These are phyloP conservation scores for Leptinotarsa tumamoca DNA, from an alignment of 2,888 invertebrate genomes.

Conservation along the genomic window DNA sequence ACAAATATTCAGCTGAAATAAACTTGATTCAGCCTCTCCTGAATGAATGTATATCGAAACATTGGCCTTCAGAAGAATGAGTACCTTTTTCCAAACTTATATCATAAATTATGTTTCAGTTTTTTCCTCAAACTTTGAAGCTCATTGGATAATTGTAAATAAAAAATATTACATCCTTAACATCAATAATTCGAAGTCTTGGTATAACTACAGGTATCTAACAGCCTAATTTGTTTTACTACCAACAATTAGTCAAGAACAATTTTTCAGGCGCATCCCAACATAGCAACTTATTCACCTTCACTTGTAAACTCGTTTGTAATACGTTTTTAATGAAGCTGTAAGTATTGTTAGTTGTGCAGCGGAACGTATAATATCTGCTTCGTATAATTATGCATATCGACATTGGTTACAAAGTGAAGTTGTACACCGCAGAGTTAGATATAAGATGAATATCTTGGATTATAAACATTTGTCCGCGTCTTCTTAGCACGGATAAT, in stretches of 20 bases:
- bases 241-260: not conserved
- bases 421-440: not conserved
- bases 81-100: no score
- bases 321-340: not conserved
- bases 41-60: no score
- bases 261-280: slow-evolving; percentile 7
- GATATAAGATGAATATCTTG: slow-evolving; percentile 3
- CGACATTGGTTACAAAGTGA: slow-evolving; percentile 12
- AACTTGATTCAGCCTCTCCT: no score
- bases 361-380: slow-evolving; percentile 4
- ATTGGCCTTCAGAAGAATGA: no score
- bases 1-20: no score
- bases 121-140: no score
- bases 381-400: slow-evolving; percentile 1
- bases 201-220: not conserved
- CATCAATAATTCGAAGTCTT: not conserved
- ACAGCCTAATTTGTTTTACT: not conserved
- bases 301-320: slow-evolving; percentile 2
- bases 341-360: slow-evolving; percentile 6
- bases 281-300: slow-evolving; percentile 6
- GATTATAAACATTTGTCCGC: not conserved
- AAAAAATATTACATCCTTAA: not conserved
- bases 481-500: not conserved
- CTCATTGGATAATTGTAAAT: no score
- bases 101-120: no score